Conservation (phyloP, 2,888 invertebrate species). For the Rhodophaea formosa region DNA sequence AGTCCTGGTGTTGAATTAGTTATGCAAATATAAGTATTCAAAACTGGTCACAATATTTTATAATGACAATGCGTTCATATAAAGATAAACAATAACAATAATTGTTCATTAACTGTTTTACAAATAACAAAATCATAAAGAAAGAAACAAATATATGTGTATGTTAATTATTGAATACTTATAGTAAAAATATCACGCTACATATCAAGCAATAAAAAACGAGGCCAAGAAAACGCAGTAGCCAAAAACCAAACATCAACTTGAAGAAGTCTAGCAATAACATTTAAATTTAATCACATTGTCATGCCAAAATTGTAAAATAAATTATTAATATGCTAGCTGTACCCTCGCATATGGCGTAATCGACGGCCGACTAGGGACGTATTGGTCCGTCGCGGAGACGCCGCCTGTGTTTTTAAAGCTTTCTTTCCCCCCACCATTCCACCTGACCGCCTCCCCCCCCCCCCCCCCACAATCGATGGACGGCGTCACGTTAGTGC, state of each 20-base stretch:
- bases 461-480: conserved; percentile 63
- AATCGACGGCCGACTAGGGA: conserved; percentile 77
- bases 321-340: conserved; percentile 40
- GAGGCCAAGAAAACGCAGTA: background rate
- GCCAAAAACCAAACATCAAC: conserved; percentile 13
- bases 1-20: too few relatives aligned
- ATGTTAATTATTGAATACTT: too few relatives aligned
- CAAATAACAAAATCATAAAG: too few relatives aligned
- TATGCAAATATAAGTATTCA: too few relatives aligned
- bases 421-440: conserved; percentile 46
- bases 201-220: background rate
- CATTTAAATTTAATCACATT: conserved; percentile 17
- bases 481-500: conserved; percentile 72
- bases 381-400: conserved; percentile 77
- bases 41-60: too few relatives aligned
- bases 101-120: too few relatives aligned
- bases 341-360: conserved; percentile 59
- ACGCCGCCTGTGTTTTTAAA: conserved; percentile 68
- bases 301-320: conserved; percentile 13
- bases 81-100: too few relatives aligned
- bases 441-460: conserved; percentile 34
- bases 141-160: too few relatives aligned
- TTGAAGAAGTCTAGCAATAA: conserved; percentile 2
- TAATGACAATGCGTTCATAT: too few relatives aligned
- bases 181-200: conserved; percentile 8